phyloP scores from a whole-genome alignment of 2,797 vertebrate species.

The Alosa sapidissima region DNA sequence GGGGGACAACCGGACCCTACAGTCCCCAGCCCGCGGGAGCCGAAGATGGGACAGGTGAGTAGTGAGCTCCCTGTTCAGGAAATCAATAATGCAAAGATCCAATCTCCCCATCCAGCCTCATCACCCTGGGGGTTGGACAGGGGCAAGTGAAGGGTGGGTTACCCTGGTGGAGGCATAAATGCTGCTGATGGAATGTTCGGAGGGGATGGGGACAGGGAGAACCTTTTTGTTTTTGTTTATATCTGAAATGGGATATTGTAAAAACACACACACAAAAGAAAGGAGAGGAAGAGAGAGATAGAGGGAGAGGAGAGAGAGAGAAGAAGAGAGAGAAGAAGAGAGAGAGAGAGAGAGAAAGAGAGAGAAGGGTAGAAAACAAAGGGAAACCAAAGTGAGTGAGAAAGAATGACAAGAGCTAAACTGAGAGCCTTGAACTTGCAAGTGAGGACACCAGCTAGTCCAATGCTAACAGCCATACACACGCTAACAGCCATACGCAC shows the following conservation, averaged over 20 bases:
- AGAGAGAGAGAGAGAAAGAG: slow-evolving; percentile 34
- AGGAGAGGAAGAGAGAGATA: slow-evolving; percentile 22
- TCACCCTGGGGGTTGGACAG: background rate
- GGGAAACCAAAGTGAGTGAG: slow-evolving; percentile 52
- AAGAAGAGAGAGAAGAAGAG: background rate
- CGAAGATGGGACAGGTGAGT: slow-evolving; percentile 6
- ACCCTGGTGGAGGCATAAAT: too few relatives aligned
- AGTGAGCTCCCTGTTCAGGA: background rate
- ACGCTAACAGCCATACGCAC: background rate
- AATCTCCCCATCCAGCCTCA: background rate
- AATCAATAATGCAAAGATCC: background rate
- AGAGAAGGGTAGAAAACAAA: slow-evolving; percentile 67
- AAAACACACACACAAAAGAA: background rate
- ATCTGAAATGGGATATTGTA: too few relatives aligned
- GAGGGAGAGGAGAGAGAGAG: slow-evolving; percentile 8
- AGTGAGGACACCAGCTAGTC: background rate
- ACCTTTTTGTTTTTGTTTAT: too few relatives aligned
- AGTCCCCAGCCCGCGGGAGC: background rate
- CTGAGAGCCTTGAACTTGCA: slow-evolving; percentile 17
- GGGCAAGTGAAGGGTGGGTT: too few relatives aligned
- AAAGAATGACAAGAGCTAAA: background rate
- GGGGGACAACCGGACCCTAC: background rate
- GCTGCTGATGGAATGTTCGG: background rate
- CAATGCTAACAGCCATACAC: background rate
- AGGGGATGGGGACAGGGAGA: slow-evolving; percentile 26